Evolutionary conservation across 2,797 vertebrate genomes (phyloP).

Genomic region (Myotis pilosus): DNA sequence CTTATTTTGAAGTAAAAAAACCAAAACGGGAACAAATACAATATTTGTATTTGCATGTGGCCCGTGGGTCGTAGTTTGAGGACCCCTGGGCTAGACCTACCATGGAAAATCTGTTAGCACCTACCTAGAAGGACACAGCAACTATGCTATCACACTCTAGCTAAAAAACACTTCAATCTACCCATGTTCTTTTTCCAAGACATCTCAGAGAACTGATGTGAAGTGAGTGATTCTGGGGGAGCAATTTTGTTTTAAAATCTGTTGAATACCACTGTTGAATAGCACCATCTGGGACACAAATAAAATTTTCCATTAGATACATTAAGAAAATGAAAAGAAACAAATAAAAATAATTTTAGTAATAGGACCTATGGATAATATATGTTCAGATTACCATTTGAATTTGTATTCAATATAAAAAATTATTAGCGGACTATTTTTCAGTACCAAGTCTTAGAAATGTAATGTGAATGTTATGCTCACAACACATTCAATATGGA

Average conservation of each 20-base stretch:
- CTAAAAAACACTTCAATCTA: not conserved
- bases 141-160: not conserved
- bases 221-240: not conserved
- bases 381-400: not conserved
- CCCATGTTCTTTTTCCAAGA: not conserved
- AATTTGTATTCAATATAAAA: not conserved
- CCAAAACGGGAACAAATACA: no score
- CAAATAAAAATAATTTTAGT: constrained; percentile 29
- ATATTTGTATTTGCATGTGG: no score
- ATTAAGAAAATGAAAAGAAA: not conserved
- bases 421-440: constrained; percentile 54
- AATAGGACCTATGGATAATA: not conserved
- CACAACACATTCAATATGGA: not conserved
- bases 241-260: not conserved
- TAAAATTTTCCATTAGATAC: not conserved
- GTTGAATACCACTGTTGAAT: not conserved
- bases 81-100: not conserved
- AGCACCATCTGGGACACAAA: not conserved
- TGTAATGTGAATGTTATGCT: not conserved
- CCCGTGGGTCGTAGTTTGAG: no score
- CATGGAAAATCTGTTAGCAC: not conserved
- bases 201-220: not conserved
- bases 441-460: constrained; percentile 27
- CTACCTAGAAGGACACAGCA: not conserved
- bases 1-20: no score